phyloP scores from a whole-genome alignment of 2,113 vertebrate genomes.

The Cheirogaleus medius region DNA sequence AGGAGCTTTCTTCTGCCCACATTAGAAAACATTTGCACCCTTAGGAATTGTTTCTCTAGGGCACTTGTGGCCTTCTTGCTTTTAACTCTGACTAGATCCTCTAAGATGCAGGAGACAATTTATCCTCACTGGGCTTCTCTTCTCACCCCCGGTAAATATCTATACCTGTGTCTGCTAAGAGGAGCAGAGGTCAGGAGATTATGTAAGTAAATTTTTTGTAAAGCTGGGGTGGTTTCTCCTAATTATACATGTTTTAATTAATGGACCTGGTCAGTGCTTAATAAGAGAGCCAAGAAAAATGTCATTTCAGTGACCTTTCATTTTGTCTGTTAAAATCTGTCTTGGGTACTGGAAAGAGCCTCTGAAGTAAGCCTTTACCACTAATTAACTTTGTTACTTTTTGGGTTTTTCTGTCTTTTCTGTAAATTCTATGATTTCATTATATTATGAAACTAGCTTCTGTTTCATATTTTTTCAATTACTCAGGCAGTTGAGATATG shows the following conservation, averaged over 20 bases:
- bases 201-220: not conserved
- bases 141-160: not conserved
- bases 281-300: not conserved
- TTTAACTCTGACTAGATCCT: not conserved
- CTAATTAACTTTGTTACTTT: not conserved
- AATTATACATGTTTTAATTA: not conserved
- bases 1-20: not conserved
- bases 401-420: not conserved
- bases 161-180: not conserved
- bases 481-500: not conserved
- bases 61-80: not conserved
- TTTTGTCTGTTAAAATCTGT: not conserved
- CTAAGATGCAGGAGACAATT: not conserved
- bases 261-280: not conserved
- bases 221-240: not conserved
- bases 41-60: not conserved
- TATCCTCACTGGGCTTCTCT: not conserved
- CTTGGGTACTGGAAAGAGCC: not conserved
- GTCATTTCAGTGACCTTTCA: not conserved
- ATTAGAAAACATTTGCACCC: not conserved
- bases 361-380: not conserved
- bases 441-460: not conserved
- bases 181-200: not conserved
- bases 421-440: not conserved
- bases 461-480: not conserved